These are phyloP conservation scores for Venustoraphidia nigricollis DNA, from an alignment of 2,888 invertebrate species.

Conservation along the genomic window DNA sequence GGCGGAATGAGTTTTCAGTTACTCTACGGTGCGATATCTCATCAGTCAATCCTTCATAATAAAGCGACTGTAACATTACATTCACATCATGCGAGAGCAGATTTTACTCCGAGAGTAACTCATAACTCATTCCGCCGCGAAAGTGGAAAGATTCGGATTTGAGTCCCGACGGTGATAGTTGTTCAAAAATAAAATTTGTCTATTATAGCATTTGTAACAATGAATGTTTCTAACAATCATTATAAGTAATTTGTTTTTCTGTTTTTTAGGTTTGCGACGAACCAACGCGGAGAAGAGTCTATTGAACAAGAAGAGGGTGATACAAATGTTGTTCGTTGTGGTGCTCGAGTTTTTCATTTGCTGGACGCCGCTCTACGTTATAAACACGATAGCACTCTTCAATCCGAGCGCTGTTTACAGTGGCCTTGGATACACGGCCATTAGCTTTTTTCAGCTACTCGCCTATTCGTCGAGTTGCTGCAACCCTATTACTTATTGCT, in stretches of 20 bases:
- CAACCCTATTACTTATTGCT: conserved; percentile 55
- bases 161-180: too few species aligned
- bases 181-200: too few species aligned
- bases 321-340: conserved; percentile 49
- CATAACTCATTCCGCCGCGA: too few species aligned
- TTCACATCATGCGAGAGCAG: too few species aligned
- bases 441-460: conserved; percentile 38
- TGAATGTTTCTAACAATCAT: too few species aligned
- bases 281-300: conserved; percentile 33
- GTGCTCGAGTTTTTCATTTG: conserved; percentile 56
- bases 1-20: too few species aligned
- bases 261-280: conserved; percentile 19
- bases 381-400: conserved; percentile 39
- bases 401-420: conserved; percentile 31
- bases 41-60: too few species aligned
- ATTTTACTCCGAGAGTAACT: too few species aligned
- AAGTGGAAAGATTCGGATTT: too few species aligned
- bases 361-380: conserved; percentile 48
- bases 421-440: conserved; percentile 30
- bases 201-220: too few species aligned
- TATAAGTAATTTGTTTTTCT: conserved; percentile 4
- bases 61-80: too few species aligned
- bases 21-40: too few species aligned
- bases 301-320: conserved; percentile 32
- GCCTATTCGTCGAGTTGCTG: conserved; percentile 46